Evolutionary conservation across 2,888 invertebrate species (phyloP).

Genomic region (Lithophane ornitopus): DNA sequence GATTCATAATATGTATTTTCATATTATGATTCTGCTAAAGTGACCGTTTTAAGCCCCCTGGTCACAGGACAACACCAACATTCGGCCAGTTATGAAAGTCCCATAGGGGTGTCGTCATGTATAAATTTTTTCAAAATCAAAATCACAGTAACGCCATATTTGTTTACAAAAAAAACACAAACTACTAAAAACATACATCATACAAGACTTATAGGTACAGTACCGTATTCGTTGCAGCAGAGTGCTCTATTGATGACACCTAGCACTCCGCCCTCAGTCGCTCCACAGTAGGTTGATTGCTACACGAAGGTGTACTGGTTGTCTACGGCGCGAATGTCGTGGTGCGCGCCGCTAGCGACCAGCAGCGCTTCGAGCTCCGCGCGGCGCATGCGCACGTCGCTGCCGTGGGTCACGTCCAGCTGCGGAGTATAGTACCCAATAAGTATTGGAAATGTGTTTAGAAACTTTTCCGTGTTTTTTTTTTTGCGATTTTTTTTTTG

Average conservation of each 20-base stretch:
- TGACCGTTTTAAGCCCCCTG: too few relatives aligned
- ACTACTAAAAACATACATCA: conserved; percentile 25
- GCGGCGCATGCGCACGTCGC: conserved; percentile 95
- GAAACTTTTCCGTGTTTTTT: not conserved
- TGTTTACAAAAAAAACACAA: conserved; percentile 7
- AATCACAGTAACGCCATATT: not conserved
- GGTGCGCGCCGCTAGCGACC: conserved; percentile 85
- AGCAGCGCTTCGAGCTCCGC: conserved; percentile 94
- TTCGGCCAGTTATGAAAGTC: not conserved
- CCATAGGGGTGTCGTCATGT: too few relatives aligned
- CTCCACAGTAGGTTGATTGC: conserved; percentile 60
- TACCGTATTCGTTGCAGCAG: conserved; percentile 55
- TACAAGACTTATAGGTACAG: conserved; percentile 52
- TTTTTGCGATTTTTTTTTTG: too few relatives aligned
- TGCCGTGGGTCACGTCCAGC: conserved; percentile 94
- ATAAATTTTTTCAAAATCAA: too few relatives aligned
- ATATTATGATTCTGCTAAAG: too few relatives aligned
- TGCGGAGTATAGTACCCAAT: conserved; percentile 69
- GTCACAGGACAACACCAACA: not conserved
- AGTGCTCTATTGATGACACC: conserved; percentile 39
- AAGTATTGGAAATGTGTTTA: not conserved
- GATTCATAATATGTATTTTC: too few relatives aligned
- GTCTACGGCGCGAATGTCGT: conserved; percentile 93
- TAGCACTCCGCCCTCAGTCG: conserved; percentile 22
- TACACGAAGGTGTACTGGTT: conserved; percentile 93